Conservation (phyloP, 1,140 invertebrate species). For the Drosophila repleta region DNA sequence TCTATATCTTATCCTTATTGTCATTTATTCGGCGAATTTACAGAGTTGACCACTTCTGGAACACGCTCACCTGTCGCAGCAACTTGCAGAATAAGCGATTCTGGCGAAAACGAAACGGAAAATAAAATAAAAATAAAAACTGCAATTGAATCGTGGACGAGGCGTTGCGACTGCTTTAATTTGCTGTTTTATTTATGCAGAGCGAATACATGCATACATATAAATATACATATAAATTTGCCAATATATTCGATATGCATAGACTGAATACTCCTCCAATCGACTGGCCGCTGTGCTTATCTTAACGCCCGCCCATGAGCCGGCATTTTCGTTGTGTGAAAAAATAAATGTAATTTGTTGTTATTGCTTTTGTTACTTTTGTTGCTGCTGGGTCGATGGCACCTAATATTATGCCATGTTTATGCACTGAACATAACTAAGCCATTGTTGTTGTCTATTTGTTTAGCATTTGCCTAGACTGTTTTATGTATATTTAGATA, state of each 20-base stretch:
- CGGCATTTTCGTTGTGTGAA: conserved; percentile 48
- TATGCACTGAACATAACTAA: conserved; percentile 54
- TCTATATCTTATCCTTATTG: background rate
- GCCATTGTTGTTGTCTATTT: conserved; percentile 46
- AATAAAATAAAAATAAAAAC: conserved; percentile 6
- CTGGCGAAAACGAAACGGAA: conserved; percentile 14
- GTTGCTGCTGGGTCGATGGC: conserved; percentile 10
- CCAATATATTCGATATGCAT: conserved; percentile 57
- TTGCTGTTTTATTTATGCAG: conserved; percentile 52
- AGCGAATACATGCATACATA: conserved; percentile 14
- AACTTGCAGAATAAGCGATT: conserved; percentile 48
- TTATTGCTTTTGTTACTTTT: conserved; percentile 33
- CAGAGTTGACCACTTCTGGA: background rate
- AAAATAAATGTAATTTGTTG: conserved; percentile 70
- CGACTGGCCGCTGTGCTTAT: conserved; percentile 35
- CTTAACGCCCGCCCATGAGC: conserved; percentile 9
- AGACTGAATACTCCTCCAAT: conserved; percentile 33
- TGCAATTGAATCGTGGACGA: conserved; percentile 39
- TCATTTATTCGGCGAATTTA: background rate
- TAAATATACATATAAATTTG: conserved; percentile 6
- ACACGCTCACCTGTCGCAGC: conserved; percentile 3
- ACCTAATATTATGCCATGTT: conserved; percentile 64
- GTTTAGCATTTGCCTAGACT: conserved; percentile 73
- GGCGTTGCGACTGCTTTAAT: conserved; percentile 16
- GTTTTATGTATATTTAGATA: conserved; percentile 66